Base-by-base conservation (phyloP, 2,888 invertebrate species). In the Hyposoter didymator region DNA sequence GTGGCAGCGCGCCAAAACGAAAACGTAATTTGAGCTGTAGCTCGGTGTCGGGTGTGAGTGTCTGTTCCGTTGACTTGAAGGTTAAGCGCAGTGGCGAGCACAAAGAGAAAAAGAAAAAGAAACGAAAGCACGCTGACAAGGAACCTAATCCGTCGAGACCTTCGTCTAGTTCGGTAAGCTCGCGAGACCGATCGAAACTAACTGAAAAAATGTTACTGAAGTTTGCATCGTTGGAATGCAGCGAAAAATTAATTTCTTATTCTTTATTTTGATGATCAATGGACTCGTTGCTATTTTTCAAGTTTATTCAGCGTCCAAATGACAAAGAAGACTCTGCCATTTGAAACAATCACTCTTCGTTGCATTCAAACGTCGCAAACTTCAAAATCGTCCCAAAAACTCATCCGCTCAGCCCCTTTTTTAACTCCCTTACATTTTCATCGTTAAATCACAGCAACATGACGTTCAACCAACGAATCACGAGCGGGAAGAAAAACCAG, bases 401-500 rank as follows among this genome's bases (percentile, higher is more conserved):
- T 3, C 1, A 32, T 32, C 17, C 0, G 2, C 2, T 49, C 12
- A 28, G 22, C 22, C 14, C 64, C 66, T 81, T 66, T 45, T 39
- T 73, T 14, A 82, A 82, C 78, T 73, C 64, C 39, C 2, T 39
- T 66, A 35, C 67, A 28, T 39, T 67, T 80, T 73, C 74, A 82
- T 88, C 22, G 3, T 4, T 5, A 1, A 43, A 19, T 8, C 5
- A 43, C 92, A 95, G 94, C 94, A 94, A 82, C 94, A 93, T 79
- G 95, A 95, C 87, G 94, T 95, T 80, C 95, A 95, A 84, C 95
- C 96, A 52, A 96, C 96, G 22, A 96, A 96, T 92, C 96, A 96
- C 93, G 96, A 96, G 94, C 95, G 96, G 95, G 95, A 95, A 93
- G 94, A 93, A 81, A 93, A 92, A 91, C 87, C 91, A 82, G 90